Conservation (phyloP, 2,797 vertebrate species). For the Otolemur crassicaudatus region DNA sequence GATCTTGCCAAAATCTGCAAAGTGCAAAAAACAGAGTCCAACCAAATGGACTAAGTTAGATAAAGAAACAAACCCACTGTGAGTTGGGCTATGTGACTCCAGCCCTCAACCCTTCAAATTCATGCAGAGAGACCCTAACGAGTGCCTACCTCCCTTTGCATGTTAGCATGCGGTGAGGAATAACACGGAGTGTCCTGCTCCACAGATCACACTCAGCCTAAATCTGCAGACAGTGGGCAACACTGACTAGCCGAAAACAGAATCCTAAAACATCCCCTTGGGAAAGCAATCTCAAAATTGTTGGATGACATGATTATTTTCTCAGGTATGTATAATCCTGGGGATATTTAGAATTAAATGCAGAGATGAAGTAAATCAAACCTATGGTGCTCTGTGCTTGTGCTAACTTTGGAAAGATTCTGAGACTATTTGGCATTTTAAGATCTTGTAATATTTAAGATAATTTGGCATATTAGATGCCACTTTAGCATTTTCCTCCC, state of each 20-base stretch:
- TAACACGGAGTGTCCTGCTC: neutral
- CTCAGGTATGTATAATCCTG: neutral
- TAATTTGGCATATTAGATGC: neutral
- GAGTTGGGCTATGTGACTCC: neutral
- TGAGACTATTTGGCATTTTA: conserved; percentile 2
- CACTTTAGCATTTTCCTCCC: neutral
- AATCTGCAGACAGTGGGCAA: neutral
- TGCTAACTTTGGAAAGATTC: conserved; percentile 4
- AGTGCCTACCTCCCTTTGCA: neutral
- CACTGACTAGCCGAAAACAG: neutral
- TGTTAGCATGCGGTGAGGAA: neutral
- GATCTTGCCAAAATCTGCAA: neutral
- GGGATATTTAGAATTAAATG: conserved; percentile 9
- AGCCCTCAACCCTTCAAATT: neutral
- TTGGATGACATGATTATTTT: neutral
- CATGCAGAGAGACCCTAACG: neutral
- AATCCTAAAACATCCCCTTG: conserved; percentile 7
- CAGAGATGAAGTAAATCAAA: neutral
- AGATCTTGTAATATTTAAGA: neutral
- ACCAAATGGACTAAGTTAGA: neutral
- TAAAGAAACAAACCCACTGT: neutral
- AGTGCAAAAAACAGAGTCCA: neutral
- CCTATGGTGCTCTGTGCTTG: neutral
- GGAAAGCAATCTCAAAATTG: neutral
- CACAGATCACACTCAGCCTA: neutral